These are phyloP conservation scores for Aphelocoma coerulescens DNA, from an alignment of 2,113 vertebrate genomes.

Conservation along the genomic window DNA sequence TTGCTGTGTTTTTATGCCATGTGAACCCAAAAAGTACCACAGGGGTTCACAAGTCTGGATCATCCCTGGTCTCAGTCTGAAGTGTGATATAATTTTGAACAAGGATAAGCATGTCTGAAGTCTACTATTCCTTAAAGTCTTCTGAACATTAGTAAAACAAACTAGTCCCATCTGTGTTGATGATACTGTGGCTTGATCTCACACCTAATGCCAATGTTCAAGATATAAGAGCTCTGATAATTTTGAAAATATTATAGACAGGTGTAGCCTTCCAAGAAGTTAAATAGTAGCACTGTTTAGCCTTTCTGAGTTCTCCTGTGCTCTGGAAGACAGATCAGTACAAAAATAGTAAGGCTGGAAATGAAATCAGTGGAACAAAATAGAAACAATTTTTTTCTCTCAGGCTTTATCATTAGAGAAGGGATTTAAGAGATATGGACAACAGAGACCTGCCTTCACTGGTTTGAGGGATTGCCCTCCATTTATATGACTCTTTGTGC, in stretches of 20 bases:
- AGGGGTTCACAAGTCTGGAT: background rate
- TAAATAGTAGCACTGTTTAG: background rate
- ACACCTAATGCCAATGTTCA: background rate
- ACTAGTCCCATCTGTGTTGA: background rate
- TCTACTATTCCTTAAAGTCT: background rate
- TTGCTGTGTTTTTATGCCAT: background rate
- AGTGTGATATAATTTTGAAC: background rate
- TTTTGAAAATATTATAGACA: background rate
- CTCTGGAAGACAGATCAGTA: background rate
- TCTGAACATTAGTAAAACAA: background rate
- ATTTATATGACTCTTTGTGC: background rate
- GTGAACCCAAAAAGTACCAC: background rate
- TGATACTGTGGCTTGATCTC: background rate
- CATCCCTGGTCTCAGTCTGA: background rate
- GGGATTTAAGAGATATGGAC: background rate
- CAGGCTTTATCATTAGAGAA: background rate
- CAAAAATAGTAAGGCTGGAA: background rate
- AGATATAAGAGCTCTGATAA: background rate
- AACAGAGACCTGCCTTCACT: background rate
- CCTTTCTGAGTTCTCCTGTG: background rate
- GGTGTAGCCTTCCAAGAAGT: background rate
- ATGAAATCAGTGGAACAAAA: background rate
- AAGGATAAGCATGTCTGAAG: background rate
- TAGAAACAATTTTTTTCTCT: background rate
- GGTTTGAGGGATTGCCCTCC: background rate